Percentiles rank a stretch among this genome's conserved stretches.
Evolutionary conservation across 2,888 invertebrate genomes (phyloP).

Genomic region (Cheiracanthium punctorium): DNA sequence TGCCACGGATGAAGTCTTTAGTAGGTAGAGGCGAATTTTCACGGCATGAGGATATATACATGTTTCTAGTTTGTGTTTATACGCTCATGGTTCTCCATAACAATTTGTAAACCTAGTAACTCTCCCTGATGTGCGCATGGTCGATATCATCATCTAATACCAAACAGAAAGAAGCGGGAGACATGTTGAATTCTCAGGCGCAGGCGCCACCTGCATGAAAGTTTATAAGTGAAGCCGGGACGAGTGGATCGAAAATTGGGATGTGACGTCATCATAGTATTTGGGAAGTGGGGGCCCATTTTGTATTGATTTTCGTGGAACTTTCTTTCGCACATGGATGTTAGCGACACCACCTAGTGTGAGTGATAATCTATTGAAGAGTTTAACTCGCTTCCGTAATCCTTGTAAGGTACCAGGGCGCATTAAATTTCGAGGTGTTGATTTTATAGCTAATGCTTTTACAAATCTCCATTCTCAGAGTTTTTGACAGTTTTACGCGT

Average conservation of each 20-base stretch:
- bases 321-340: not conserved
- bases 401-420: too few species aligned
- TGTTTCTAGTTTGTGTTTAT: constrained; percentile 45
- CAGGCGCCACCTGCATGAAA: constrained; percentile 43
- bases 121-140: constrained; percentile 25
- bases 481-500: too few species aligned
- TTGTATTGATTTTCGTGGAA: constrained; percentile 58
- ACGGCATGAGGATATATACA: not conserved
- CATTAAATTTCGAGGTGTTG: too few species aligned
- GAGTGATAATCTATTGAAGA: constrained; percentile 2
- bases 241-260: constrained; percentile 36
- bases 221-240: constrained; percentile 44
- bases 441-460: too few species aligned
- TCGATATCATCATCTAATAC: constrained; percentile 2
- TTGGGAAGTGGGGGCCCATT: constrained; percentile 39
- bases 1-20: not conserved
- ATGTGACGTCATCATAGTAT: constrained; percentile 55
- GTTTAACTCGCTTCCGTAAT: too few species aligned
- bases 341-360: constrained; percentile 1
- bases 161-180: constrained; percentile 19
- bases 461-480: too few species aligned
- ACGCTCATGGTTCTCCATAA: constrained; percentile 14
- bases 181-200: constrained; percentile 51
- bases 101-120: constrained; percentile 29
- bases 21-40: not conserved